Conservation (phyloP, 1,140 invertebrate species). For the Ditylenchus dipsaci region DNA sequence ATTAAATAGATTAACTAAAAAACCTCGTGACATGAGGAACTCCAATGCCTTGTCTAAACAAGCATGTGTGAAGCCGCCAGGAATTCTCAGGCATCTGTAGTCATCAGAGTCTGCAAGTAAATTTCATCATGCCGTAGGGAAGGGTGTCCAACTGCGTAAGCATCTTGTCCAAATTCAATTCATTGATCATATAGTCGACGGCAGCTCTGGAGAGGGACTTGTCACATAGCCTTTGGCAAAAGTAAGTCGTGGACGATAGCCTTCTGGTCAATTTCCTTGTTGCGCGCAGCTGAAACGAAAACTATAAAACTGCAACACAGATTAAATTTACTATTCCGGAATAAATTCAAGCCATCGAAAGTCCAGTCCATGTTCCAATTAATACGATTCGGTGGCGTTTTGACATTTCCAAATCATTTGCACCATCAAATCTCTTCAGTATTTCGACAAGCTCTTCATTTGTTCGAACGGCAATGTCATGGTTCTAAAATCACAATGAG, state of each 20-base stretch:
- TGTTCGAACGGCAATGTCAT: conserved; percentile 3
- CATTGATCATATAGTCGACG: background rate
- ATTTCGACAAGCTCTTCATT: conserved; percentile 4
- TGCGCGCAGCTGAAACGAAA: background rate
- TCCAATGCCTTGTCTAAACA: conserved; percentile 1
- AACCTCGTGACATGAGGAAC: conserved; percentile 1
- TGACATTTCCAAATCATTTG: background rate
- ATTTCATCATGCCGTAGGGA: background rate
- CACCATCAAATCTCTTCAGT: background rate
- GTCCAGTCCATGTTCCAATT: background rate
- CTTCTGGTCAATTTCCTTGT: background rate
- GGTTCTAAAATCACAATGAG: conserved; percentile 1
- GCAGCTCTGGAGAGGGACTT: background rate
- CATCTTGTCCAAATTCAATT: background rate
- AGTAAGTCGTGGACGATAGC: background rate
- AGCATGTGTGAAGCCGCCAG: background rate
- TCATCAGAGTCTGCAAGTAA: background rate
- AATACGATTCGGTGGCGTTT: background rate
- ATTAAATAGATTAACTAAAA: background rate
- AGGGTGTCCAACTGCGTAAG: background rate
- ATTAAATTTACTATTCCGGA: background rate
- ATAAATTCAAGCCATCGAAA: background rate
- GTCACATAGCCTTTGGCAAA: background rate
- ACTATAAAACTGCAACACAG: background rate
- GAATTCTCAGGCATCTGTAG: background rate